Evolutionary conservation across 2,797 vertebrate genomes (phyloP), one percentile per base, ranked within the genome.

Genomic region (Salarias fasciatus): DNA sequence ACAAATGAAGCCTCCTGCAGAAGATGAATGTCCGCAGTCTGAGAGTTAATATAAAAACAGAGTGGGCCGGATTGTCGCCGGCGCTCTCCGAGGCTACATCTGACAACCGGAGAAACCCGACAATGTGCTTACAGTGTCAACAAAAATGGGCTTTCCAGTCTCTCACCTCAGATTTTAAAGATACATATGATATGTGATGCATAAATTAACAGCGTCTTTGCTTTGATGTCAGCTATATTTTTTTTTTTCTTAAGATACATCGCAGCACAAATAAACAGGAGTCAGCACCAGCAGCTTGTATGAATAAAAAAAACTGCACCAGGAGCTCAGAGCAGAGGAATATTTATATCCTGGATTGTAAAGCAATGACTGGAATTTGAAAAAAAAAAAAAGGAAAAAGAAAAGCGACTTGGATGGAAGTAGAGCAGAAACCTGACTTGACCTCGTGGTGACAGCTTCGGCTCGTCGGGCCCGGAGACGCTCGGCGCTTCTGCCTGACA

Each of bases 31-130:
- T 80, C 75, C 69, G 51, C 62, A 15, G 37, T 59, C 55, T 43
- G 31, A 53, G 53, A 47, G 56, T 80, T 82, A 85, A 87, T 64
- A 67, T 70, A 85, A 83, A 75, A 63, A 76, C 58, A 64, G n/a
- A n/a, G 50, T 61, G 75, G 82, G 82, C 80, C 85, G 82, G 86
- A 85, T 84, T 63, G 79, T 68, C 6, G 2, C 57, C 7, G n/a
- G 37, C 44, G 42, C 56, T 63, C 61, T 44, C 33, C 46, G 18
- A 83, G 67, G 30, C 69, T n/a, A 73, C 75, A 77, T 83, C 72
- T 78, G 60, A 82, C 14, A 5, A 61, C 47, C 63, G 47, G 68
- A 74, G 44, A 74, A 37, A 62, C 62, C 60, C 74, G 53, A 69
- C 51, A 3, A 52, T 69, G 36, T 72, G 14, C 31, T 54, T 41